A percentile compares a stretch with the other conserved stretches of the same genome.
Conservation (phyloP, 92 coral and sea anemone genomes). For the Siderastrea radians region DNA sequence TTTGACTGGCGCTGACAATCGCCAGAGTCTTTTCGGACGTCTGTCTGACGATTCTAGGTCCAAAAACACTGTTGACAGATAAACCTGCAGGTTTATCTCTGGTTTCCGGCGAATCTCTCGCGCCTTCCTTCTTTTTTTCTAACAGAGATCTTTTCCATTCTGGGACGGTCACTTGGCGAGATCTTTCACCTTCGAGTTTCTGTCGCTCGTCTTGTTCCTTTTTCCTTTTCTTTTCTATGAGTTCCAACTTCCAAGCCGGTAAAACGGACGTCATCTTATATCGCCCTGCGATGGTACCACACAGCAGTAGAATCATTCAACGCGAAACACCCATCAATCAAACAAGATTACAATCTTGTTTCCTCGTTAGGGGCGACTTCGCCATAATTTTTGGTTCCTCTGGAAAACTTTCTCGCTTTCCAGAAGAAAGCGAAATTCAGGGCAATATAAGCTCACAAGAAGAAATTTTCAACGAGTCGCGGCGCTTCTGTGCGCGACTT, state of each 20-base stretch:
- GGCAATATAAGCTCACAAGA: neutral
- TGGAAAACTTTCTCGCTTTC: neutral
- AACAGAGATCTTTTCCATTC: slow-evolving; percentile 86
- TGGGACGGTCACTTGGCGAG: slow-evolving; percentile 67
- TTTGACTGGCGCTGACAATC: slow-evolving; percentile 13
- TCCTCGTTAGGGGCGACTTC: slow-evolving; percentile 1
- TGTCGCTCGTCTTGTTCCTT: slow-evolving; percentile 77
- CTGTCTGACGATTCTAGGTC: slow-evolving; percentile 35
- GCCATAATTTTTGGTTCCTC: neutral
- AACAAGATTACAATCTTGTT: neutral
- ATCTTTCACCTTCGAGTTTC: slow-evolving; percentile 56
- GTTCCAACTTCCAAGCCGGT: slow-evolving; percentile 91
- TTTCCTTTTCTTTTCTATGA: slow-evolving; percentile 85
- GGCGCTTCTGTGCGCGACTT: neutral
- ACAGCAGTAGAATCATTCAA: neutral
- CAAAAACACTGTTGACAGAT: slow-evolving; percentile 59
- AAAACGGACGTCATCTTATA: slow-evolving; percentile 79
- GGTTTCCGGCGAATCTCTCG: slow-evolving; percentile 44
- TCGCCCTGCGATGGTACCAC: neutral
- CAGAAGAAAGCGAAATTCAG: slow-evolving; percentile 3
- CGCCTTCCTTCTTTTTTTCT: slow-evolving; percentile 68
- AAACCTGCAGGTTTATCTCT: slow-evolving; percentile 37
- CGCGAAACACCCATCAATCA: slow-evolving; percentile 6
- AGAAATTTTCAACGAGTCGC: neutral
- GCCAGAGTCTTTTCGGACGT: slow-evolving; percentile 9